Evolutionary conservation across 2,113 vertebrate species (phyloP).

Genomic region (Cryptomyrus ogoouensis): DNA sequence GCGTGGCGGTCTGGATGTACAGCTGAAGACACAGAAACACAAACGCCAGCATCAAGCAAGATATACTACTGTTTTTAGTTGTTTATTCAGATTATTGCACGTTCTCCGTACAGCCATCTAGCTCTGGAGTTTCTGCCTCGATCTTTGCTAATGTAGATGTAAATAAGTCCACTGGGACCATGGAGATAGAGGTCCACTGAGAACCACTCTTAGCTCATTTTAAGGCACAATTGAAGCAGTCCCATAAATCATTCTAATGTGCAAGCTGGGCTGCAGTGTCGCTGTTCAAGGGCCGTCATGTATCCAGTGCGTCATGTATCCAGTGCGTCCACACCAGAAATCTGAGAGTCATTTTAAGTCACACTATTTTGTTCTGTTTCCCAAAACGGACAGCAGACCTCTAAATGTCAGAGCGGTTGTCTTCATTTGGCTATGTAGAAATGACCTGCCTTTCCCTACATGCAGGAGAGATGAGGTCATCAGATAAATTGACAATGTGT

Average conservation of each 20-base stretch:
- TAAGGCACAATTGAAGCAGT: neutral
- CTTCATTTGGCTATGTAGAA: constrained; percentile 4
- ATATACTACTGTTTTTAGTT: neutral
- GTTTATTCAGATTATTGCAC: neutral
- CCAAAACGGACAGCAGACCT: neutral
- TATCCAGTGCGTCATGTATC: neutral
- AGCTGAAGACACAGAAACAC: constrained; percentile 59
- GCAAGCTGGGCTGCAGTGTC: neutral
- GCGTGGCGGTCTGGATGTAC: constrained; percentile 94
- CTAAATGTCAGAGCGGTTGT: neutral
- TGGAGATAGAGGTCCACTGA: neutral
- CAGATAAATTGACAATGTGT: neutral
- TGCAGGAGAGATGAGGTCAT: neutral
- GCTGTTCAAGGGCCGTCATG: neutral
- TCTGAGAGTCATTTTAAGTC: neutral
- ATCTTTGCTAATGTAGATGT: neutral
- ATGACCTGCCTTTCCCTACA: neutral
- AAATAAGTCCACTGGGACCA: neutral
- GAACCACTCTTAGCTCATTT: neutral
- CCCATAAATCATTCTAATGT: neutral
- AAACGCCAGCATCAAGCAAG: neutral
- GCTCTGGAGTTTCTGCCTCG: neutral
- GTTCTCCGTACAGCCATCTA: neutral
- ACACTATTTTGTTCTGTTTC: neutral
- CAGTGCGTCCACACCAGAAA: neutral